Evolutionary conservation across 2,888 invertebrate genomes (phyloP).

Genomic region (Macropis europaea): DNA sequence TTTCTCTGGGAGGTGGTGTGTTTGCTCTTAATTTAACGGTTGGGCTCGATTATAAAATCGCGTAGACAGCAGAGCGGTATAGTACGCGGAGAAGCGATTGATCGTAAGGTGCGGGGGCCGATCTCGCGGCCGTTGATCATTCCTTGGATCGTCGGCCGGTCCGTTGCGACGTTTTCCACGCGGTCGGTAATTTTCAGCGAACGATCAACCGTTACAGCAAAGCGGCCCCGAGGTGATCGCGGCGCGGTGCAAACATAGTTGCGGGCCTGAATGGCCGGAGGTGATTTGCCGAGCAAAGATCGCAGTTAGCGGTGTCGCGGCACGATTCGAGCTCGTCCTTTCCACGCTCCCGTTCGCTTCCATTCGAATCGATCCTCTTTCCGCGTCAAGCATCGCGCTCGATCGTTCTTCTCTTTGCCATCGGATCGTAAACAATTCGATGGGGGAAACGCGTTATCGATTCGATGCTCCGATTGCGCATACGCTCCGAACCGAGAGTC

Average conservation of each 20-base stretch:
- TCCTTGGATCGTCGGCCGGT: no score
- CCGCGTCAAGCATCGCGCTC: no score
- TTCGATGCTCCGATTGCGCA: not conserved
- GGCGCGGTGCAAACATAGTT: not conserved
- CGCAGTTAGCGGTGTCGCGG: not conserved
- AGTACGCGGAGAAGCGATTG: not conserved
- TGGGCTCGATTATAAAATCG: no score
- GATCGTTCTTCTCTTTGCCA: no score
- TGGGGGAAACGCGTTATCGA: conserved; percentile 5
- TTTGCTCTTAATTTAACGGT: no score
- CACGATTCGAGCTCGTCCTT: not conserved
- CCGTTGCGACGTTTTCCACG: not conserved
- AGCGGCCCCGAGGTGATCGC: not conserved
- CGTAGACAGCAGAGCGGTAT: no score
- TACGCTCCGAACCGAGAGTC: not conserved
- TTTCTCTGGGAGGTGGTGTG: no score
- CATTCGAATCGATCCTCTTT: not conserved
- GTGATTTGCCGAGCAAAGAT: not conserved
- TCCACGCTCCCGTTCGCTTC: no score
- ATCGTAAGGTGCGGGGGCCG: no score
- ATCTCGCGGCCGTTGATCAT: no score
- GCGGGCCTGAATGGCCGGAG: not conserved
- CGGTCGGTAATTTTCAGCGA: no score
- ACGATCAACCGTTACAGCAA: not conserved
- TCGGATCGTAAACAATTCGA: not conserved